Evolutionary conservation across 2,888 invertebrate species (phyloP).

Genomic region (Rhingia campestris): DNA sequence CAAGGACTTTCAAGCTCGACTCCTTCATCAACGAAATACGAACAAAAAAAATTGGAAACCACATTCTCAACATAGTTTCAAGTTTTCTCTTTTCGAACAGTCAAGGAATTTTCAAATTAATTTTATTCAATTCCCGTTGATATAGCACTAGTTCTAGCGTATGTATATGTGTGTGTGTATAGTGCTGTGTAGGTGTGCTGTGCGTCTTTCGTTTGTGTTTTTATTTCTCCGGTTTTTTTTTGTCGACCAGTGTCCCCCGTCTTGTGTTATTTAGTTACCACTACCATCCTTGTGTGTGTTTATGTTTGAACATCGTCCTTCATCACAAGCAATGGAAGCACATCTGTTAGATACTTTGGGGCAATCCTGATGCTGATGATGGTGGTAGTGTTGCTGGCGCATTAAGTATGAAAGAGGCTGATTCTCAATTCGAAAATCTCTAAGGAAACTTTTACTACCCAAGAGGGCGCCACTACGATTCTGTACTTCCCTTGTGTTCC

Average conservation of each 20-base stretch:
- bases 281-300: conserved; percentile 14
- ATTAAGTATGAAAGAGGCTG: conserved; percentile 23
- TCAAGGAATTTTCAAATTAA: conserved; percentile 66
- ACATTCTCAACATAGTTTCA: conserved; percentile 50
- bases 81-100: conserved; percentile 25
- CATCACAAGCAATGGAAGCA: conserved; percentile 46
- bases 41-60: conserved; percentile 35
- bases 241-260: conserved; percentile 35
- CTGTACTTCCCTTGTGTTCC: conserved; percentile 16
- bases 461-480: conserved; percentile 51
- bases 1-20: background rate
- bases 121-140: conserved; percentile 56
- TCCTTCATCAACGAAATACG: background rate
- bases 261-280: conserved; percentile 38
- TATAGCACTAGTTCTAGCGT: background rate
- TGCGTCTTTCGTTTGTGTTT: conserved; percentile 5
- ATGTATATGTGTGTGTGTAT: background rate
- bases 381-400: background rate
- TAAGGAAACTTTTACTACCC: conserved; percentile 56
- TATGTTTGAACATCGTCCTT: conserved; percentile 49
- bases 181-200: background rate
- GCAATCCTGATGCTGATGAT: background rate
- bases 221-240: conserved; percentile 9
- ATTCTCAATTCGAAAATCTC: conserved; percentile 53
- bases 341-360: conserved; percentile 57